A percentile compares a stretch with the other conserved stretches of the same genome.
phyloP scores from a whole-genome alignment of 2,888 invertebrate species.

The Papilio gigon region DNA sequence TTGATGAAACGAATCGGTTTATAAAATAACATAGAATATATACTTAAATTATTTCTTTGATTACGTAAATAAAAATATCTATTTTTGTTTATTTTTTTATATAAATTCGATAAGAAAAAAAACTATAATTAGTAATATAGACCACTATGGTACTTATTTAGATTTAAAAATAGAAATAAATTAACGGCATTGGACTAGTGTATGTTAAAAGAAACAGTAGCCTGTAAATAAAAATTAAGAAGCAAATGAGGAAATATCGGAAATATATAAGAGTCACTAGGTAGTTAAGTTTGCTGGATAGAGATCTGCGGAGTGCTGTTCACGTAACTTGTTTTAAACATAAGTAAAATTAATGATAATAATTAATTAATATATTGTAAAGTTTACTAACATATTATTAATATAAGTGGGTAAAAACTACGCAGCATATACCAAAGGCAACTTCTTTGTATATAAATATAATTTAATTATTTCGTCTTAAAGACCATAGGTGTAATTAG shows the following conservation, averaged over 20 bases:
- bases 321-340: constrained; percentile 20
- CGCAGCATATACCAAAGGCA: constrained; percentile 35
- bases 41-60: constrained; percentile 9
- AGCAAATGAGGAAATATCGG: background rate
- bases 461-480: constrained; percentile 9
- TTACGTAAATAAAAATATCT: constrained; percentile 14
- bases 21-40: background rate
- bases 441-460: constrained; percentile 18
- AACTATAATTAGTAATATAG: too few species aligned
- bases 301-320: constrained; percentile 33
- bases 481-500: constrained; percentile 31
- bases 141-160: background rate
- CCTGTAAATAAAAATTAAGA: constrained; percentile 22
- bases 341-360: constrained; percentile 34
- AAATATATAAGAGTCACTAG: background rate
- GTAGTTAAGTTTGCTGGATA: constrained; percentile 27
- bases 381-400: too few species aligned
- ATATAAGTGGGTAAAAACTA: too few species aligned
- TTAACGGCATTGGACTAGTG: constrained; percentile 3
- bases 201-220: constrained; percentile 20
- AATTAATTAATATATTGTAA: constrained; percentile 35
- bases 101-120: background rate
- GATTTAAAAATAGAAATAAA: background rate
- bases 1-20: background rate
- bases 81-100: constrained; percentile 20